phyloP scores from a whole-genome alignment of 2,888 invertebrate species.

The Ceratothoa steindachneri region DNA sequence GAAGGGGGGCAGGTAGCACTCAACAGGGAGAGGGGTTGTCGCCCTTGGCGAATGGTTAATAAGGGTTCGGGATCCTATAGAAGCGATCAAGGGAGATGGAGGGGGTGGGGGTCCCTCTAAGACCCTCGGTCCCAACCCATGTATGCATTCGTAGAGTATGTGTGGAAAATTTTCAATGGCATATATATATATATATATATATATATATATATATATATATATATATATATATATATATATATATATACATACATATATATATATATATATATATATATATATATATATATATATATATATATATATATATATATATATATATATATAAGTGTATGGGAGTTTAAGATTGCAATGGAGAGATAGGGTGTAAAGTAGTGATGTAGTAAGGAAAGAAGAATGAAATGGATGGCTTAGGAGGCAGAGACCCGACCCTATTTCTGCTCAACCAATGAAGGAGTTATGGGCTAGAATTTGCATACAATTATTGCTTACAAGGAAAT shows the following conservation, averaged over 20 bases:
- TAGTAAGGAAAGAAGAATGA: not conserved
- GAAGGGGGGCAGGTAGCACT: too few species aligned
- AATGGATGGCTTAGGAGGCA: not conserved
- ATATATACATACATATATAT: constrained; percentile 18
- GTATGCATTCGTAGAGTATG: too few species aligned
- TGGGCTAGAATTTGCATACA: not conserved
- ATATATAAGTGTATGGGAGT: constrained; percentile 17
- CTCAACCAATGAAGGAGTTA: not conserved
- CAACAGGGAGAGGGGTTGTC: too few species aligned
- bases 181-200: too few species aligned
- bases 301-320: constrained; percentile 28
- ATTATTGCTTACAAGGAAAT: not conserved
- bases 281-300: constrained; percentile 28
- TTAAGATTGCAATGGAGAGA: not conserved
- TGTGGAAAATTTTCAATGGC: too few species aligned
- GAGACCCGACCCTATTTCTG: not conserved
- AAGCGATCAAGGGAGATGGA: too few species aligned
- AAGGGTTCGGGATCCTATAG: too few species aligned
- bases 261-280: constrained; percentile 23
- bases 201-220: too few species aligned
- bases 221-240: constrained; percentile 17
- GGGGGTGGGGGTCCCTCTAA: too few species aligned
- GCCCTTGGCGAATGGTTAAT: too few species aligned
- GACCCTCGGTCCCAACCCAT: too few species aligned
- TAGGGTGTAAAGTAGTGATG: not conserved